phyloP scores from a whole-genome alignment of 2,113 vertebrate species.

The Ammodramus savannarum region DNA sequence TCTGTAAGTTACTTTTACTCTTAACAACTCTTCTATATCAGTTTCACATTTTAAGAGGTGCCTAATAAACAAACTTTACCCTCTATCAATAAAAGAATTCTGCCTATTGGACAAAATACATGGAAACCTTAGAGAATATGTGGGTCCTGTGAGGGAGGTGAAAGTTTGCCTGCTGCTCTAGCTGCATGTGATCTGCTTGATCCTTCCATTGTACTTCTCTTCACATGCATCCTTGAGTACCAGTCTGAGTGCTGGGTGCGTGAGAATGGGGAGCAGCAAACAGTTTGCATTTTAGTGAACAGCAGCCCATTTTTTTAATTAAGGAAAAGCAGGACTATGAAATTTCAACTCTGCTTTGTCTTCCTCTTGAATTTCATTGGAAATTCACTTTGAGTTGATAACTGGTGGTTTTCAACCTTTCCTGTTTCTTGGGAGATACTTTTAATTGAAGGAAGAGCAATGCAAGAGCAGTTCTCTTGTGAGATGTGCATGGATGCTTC shows the following conservation, averaged over 20 bases:
- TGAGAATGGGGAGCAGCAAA: neutral
- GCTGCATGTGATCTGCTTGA: fast-evolving
- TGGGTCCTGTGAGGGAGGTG: neutral
- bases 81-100: neutral
- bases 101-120: neutral
- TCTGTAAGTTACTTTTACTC: neutral
- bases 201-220: neutral
- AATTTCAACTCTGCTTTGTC: neutral
- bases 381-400: neutral
- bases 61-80: neutral
- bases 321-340: neutral
- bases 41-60: neutral
- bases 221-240: neutral
- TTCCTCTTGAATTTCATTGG: neutral
- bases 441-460: neutral
- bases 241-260: neutral
- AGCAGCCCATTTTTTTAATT: neutral
- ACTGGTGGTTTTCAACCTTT: neutral
- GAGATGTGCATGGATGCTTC: neutral
- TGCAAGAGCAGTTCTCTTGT: neutral
- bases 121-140: neutral
- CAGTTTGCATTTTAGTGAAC: neutral
- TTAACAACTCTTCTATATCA: neutral
- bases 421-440: neutral
- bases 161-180: neutral